Evolutionary conservation across 2,113 vertebrate genomes (phyloP).

Genomic region (Pelecanoides urinatrix): DNA sequence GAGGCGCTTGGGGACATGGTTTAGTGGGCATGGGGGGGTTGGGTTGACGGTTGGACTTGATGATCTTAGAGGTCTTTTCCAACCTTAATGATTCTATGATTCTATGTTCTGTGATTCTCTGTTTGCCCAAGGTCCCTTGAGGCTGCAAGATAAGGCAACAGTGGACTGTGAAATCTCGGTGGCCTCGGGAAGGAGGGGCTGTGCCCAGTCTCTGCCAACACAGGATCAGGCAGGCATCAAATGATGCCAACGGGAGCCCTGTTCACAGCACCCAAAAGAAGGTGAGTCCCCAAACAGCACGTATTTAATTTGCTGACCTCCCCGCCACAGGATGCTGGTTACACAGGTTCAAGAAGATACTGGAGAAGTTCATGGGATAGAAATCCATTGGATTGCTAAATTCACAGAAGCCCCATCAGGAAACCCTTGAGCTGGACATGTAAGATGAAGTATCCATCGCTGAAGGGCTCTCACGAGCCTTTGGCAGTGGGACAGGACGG

Average conservation of each 20-base stretch:
- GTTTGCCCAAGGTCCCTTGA: neutral
- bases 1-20: too few relatives aligned
- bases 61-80: too few relatives aligned
- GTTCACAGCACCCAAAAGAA: neutral
- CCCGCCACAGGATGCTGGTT: neutral
- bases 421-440: neutral
- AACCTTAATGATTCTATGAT: too few relatives aligned
- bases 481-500: neutral
- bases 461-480: neutral
- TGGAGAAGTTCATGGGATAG: neutral
- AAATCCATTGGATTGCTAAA: neutral
- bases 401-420: neutral
- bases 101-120: too few relatives aligned
- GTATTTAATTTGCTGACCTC: neutral
- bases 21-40: too few relatives aligned
- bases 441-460: neutral
- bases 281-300: fast-evolving
- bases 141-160: neutral
- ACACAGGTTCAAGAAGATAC: fast-evolving
- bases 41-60: too few relatives aligned
- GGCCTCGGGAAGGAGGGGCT: neutral
- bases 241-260: neutral
- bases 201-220: fast-evolving
- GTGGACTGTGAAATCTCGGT: neutral
- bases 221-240: neutral